Percentiles rank a stretch among this genome's conserved stretches.
Evolutionary conservation across 2,113 vertebrate genomes (phyloP).

Genomic region (Australoheros scitulus): DNA sequence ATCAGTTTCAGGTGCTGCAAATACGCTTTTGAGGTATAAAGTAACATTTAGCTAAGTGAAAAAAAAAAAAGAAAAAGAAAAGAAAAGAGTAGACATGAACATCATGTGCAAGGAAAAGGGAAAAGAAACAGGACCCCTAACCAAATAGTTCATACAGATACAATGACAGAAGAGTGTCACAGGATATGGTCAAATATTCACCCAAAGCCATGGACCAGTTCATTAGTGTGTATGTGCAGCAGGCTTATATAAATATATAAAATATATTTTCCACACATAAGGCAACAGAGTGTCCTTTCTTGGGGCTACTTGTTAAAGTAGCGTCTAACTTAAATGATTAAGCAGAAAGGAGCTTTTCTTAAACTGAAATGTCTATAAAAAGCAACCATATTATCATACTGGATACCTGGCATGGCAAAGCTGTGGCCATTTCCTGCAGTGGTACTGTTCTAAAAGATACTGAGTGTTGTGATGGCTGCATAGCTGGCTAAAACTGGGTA

Average conservation of each 20-base stretch:
- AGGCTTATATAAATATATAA: background rate
- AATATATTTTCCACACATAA: background rate
- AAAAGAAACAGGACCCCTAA: background rate
- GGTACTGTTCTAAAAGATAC: background rate
- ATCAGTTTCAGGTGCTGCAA: background rate
- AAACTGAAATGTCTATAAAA: background rate
- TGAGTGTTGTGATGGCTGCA: background rate
- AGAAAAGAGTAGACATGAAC: background rate
- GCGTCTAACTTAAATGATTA: background rate
- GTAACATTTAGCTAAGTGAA: background rate
- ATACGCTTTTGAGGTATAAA: background rate
- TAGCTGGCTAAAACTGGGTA: background rate
- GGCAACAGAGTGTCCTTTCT: background rate
- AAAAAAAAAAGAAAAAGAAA: background rate
- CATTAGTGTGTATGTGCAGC: background rate
- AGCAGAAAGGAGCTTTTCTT: accelerated
- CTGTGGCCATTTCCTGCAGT: background rate
- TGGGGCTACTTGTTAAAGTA: background rate
- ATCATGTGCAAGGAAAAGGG: background rate
- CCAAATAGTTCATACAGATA: background rate
- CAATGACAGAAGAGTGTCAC: too few relatives aligned
- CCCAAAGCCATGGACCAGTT: background rate
- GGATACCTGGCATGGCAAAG: background rate
- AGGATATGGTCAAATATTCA: background rate
- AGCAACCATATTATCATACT: background rate